Evolutionary conservation across 2,888 invertebrate species (phyloP), one percentile per base, ranked within the genome.

Genomic region (Eupeodes luniger): DNA sequence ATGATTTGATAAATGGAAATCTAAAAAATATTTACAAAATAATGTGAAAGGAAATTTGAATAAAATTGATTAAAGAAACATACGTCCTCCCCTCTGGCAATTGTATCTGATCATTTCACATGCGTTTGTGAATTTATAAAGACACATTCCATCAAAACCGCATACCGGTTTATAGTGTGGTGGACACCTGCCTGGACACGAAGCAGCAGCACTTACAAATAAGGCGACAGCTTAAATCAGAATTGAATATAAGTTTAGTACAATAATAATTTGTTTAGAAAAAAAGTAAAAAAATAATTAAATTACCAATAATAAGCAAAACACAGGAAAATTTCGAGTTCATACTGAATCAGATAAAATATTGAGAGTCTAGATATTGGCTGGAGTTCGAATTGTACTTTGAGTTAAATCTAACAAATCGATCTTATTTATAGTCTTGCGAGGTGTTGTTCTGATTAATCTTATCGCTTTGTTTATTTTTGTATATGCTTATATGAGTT

Each of bases 31-130:
- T 2, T 27, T 27, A 4, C 27, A 10, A 47, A 3, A 55, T 0
- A 0, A 4, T 59, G 51, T 11, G 5, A 64, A 40, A 3, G 10
- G 34, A 40, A 1, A 6, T 27, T 27, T 1, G 49, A 44, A n/a
- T 4, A 11, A 11, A 14, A 27, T 27, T 57, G 5, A 12, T 3
- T n/a, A 27, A 82, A 40, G 0, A 51, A 51, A 34, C 84, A 64
- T 78, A 88, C 88, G 0, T 69, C 81, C 88, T 47, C 81, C 74
- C 11, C 66, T 55, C 12, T 84, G 78, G 51, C 88, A 84, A 44
- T 88, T 88, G 78, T 88, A 81, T 53, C 88, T 67, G 36, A 85
- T 81, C 84, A 88, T 70, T 66, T 88, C 88, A 14, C 88, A 88
- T 27, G 77, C 84, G 36, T 84, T 88, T 12, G 85, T 88, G 14